Evolutionary conservation across 2,888 invertebrate genomes (phyloP).

Genomic region (Hyalella azteca): DNA sequence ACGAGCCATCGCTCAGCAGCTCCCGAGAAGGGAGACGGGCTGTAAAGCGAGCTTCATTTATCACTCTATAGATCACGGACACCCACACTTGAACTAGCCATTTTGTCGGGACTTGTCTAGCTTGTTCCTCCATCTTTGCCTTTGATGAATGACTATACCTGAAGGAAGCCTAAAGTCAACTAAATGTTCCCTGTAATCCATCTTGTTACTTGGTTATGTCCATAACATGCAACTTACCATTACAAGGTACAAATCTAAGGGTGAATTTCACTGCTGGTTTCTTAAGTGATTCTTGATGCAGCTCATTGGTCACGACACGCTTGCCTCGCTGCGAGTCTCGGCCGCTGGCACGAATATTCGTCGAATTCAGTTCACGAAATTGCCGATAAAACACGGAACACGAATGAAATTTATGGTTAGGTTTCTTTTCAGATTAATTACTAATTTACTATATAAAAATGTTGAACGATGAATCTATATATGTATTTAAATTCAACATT

Average conservation of each 20-base stretch:
- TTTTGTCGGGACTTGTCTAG: constrained; percentile 19
- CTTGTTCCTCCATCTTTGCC: constrained; percentile 25
- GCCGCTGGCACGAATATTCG: no score
- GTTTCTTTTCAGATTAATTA: no score
- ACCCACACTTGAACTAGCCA: constrained; percentile 28
- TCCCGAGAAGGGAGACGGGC: not conserved
- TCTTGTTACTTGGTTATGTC: not conserved
- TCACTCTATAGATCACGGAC: constrained; percentile 30
- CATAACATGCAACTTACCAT: not conserved
- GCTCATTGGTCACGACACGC: not conserved
- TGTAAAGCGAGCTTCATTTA: constrained; percentile 16
- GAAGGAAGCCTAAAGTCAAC: not conserved
- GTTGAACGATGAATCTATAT: no score
- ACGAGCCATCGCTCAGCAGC: not conserved
- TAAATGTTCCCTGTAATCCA: not conserved
- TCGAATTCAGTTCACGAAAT: no score
- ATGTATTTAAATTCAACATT: no score
- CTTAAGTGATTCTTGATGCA: constrained; percentile 1
- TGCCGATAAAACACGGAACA: no score
- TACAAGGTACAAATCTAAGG: not conserved
- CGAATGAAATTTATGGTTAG: no score
- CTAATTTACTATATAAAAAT: no score
- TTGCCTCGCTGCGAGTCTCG: no score
- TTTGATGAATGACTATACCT: not conserved
- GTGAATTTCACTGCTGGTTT: not conserved